A percentile compares a stretch with the other conserved stretches of the same genome.
phyloP scores from a whole-genome alignment of 2,797 vertebrate genomes.

The Sphaeramia orbicularis region DNA sequence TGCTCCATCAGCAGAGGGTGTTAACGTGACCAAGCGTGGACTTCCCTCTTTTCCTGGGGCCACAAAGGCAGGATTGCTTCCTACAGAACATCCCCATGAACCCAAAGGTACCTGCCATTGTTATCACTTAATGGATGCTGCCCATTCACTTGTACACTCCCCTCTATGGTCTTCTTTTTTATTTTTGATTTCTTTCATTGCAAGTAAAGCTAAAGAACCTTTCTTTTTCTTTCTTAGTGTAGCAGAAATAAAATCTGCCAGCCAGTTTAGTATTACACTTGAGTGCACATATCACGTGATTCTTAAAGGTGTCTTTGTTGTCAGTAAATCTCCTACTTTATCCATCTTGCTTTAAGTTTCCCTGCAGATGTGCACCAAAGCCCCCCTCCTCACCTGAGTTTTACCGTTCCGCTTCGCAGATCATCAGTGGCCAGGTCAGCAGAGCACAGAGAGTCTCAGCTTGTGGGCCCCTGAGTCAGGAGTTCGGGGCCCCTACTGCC shows the following conservation, averaged over 20 bases:
- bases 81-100: slow-evolving; percentile 57
- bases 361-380: slow-evolving; percentile 59
- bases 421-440: slow-evolving; percentile 57
- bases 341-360: slow-evolving; percentile 39
- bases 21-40: slow-evolving; percentile 76
- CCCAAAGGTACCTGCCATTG: slow-evolving; percentile 73
- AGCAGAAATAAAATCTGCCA: slow-evolving; percentile 39
- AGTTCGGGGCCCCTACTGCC: slow-evolving; percentile 60
- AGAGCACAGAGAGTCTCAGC: slow-evolving; percentile 52
- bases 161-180: slow-evolving; percentile 42
- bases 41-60: slow-evolving; percentile 67
- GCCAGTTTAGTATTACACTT: slow-evolving; percentile 47
- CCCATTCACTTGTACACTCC: slow-evolving; percentile 63
- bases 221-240: slow-evolving; percentile 24
- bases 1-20: slow-evolving; percentile 74
- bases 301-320: slow-evolving; percentile 66
- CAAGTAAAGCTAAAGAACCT: slow-evolving; percentile 18
- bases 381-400: slow-evolving; percentile 65
- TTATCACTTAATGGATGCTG: slow-evolving; percentile 69
- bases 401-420: slow-evolving; percentile 66
- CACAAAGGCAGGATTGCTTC: slow-evolving; percentile 63
- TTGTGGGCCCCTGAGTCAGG: slow-evolving; percentile 48
- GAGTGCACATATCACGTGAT: slow-evolving; percentile 54
- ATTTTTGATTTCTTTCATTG: slow-evolving; percentile 26
- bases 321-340: slow-evolving; percentile 57